A percentile compares a stretch with the other conserved stretches of the same genome.
Conservation (phyloP, 1,140 invertebrate genomes). For the Amphibalanus amphitrite region DNA sequence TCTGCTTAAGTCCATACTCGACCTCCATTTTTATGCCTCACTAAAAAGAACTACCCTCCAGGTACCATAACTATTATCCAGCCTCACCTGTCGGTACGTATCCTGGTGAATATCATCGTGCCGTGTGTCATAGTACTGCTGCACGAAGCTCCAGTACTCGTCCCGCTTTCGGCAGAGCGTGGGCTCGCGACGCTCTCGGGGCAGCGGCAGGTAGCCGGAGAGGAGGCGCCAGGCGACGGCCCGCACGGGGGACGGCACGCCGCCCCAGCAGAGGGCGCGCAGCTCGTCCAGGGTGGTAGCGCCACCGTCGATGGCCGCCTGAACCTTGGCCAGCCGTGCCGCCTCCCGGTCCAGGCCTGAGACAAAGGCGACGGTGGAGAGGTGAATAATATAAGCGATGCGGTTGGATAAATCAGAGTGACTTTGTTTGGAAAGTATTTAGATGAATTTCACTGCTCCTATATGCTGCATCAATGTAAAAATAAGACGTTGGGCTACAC, state of each 20-base stretch:
- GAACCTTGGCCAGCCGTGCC: slow-evolving; percentile 44
- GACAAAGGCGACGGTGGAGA: too few relatives aligned
- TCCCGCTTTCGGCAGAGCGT: slow-evolving; percentile 67
- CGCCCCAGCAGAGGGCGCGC: slow-evolving; percentile 84
- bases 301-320: slow-evolving; percentile 47
- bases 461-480: too few relatives aligned
- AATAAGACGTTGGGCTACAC: too few relatives aligned
- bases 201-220: slow-evolving; percentile 65
- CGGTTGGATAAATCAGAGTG: too few relatives aligned
- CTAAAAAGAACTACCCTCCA: too few relatives aligned
- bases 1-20: too few relatives aligned
- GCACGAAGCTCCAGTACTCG: slow-evolving; percentile 87
- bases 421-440: too few relatives aligned
- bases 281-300: slow-evolving; percentile 68
- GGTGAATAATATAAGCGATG: too few relatives aligned
- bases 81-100: slow-evolving; percentile 69
- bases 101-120: slow-evolving; percentile 81
- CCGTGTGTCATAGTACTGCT: slow-evolving; percentile 89
- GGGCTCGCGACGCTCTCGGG: slow-evolving; percentile 11
- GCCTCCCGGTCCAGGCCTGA: slow-evolving; percentile 13
- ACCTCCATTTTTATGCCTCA: too few relatives aligned
- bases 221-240: slow-evolving; percentile 55
- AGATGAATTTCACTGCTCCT: too few relatives aligned
- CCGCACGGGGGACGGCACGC: slow-evolving; percentile 68
- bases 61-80: too few relatives aligned